Evolutionary conservation across 1,140 invertebrate species (phyloP).

Genomic region (Achroia grisella): DNA sequence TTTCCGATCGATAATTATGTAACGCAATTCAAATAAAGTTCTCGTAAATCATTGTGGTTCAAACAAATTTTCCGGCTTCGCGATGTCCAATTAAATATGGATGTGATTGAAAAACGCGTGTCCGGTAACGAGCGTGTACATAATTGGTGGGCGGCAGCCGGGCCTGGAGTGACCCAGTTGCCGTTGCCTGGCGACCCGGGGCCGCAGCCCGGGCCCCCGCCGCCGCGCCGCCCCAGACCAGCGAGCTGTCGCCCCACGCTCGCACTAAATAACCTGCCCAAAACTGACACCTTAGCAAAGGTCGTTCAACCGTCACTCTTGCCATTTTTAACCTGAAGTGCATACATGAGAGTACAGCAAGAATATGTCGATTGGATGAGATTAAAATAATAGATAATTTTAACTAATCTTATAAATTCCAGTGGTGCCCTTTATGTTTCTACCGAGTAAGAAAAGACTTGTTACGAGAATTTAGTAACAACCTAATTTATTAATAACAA

Average conservation of each 20-base stretch:
- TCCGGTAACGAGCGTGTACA: conserved; percentile 72
- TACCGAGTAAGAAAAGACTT: too few species aligned
- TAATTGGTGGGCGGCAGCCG: conserved; percentile 62
- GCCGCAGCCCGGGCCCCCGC: conserved; percentile 19
- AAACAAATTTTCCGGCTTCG: conserved; percentile 63
- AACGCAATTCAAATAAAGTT: conserved; percentile 53
- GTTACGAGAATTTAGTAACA: too few species aligned
- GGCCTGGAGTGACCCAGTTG: conserved; percentile 69
- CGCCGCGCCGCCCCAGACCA: conserved; percentile 20
- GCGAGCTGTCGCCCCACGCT: conserved; percentile 14
- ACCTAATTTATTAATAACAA: too few species aligned
- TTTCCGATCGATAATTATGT: conserved; percentile 9
- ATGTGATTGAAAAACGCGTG: conserved; percentile 74
- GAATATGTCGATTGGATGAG: too few species aligned
- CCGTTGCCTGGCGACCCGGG: conserved; percentile 62
- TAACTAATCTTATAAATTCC: too few species aligned
- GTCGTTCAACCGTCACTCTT: conserved; percentile 63
- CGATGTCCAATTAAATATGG: conserved; percentile 72
- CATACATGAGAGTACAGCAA: too few species aligned
- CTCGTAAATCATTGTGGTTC: conserved; percentile 53
- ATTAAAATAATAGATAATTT: too few species aligned
- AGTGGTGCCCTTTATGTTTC: too few species aligned
- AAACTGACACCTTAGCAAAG: conserved; percentile 70
- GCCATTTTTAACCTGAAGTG: too few species aligned
- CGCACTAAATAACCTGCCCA: conserved; percentile 69